Conservation (phyloP, 2,113 vertebrate genomes). For the Pomatostomus ruficeps region DNA sequence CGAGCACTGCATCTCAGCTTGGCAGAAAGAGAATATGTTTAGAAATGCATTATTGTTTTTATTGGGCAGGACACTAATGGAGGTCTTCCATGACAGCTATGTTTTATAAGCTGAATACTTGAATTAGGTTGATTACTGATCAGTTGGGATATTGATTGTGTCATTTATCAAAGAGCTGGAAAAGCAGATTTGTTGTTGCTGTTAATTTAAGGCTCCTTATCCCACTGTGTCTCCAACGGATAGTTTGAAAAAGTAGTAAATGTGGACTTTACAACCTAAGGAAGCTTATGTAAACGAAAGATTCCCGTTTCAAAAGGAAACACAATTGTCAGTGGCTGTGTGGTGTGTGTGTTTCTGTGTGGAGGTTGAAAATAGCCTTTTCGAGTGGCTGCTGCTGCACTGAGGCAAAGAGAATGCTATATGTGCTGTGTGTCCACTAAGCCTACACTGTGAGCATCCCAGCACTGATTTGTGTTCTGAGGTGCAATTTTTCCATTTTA, state of each 20-base stretch:
- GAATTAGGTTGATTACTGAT: slow-evolving; percentile 77
- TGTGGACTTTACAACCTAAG: not conserved
- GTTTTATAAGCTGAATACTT: slow-evolving; percentile 78
- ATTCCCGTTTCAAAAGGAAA: not conserved
- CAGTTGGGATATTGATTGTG: slow-evolving; percentile 78
- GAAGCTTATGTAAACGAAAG: not conserved
- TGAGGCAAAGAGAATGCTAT: not conserved
- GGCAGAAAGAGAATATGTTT: slow-evolving; percentile 60
- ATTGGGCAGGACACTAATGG: slow-evolving; percentile 81
- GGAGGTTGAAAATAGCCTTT: not conserved
- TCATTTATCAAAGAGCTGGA: slow-evolving; percentile 74
- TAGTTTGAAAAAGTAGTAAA: not conserved
- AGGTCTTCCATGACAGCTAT: slow-evolving; percentile 71
- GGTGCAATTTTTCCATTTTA: not conserved
- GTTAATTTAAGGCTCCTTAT: slow-evolving; percentile 55
- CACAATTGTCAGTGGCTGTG: not conserved
- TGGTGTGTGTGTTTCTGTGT: not conserved
- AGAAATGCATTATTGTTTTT: slow-evolving; percentile 80
- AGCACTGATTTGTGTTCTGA: not conserved
- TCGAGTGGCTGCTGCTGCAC: not conserved
- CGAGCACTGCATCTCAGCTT: slow-evolving; percentile 40
- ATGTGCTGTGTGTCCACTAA: not conserved
- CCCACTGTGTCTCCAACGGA: not conserved
- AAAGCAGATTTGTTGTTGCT: slow-evolving; percentile 52
- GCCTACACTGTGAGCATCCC: not conserved